A percentile compares a stretch with the other conserved stretches of the same genome.
Evolutionary conservation across 2,113 vertebrate species (phyloP).

Genomic region (Odontesthes bonariensis): DNA sequence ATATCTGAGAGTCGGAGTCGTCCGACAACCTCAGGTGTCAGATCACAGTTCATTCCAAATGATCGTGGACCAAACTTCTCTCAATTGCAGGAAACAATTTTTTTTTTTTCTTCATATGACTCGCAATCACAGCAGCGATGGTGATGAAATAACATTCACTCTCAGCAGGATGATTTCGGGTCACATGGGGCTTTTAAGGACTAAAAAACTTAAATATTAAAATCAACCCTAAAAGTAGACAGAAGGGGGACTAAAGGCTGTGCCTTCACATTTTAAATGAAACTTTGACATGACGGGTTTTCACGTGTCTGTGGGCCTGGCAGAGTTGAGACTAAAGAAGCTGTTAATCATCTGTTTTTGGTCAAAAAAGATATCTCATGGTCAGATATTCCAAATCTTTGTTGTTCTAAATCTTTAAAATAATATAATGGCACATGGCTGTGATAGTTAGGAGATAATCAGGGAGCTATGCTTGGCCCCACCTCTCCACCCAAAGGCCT

Average conservation of each 20-base stretch:
- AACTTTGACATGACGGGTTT: background rate
- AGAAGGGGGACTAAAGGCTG: constrained; percentile 22
- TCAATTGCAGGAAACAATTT: background rate
- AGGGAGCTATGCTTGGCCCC: background rate
- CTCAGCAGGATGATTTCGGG: background rate
- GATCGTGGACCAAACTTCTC: background rate
- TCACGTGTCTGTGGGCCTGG: constrained; percentile 15
- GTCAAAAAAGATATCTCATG: too few relatives aligned
- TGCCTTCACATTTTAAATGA: constrained; percentile 7
- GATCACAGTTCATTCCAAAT: constrained; percentile 44
- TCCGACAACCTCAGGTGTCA: constrained; percentile 72
- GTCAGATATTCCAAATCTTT: background rate
- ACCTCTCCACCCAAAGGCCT: background rate
- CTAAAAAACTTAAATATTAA: constrained; percentile 44
- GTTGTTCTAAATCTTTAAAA: constrained; percentile 4
- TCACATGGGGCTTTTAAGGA: background rate
- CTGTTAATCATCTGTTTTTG: too few relatives aligned
- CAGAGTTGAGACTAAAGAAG: constrained; percentile 1
- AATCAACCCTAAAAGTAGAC: constrained; percentile 11
- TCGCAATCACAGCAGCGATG: background rate
- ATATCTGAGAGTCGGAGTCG: constrained; percentile 70
- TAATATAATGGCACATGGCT: background rate
- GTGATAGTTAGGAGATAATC: background rate
- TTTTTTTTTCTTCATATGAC: background rate
- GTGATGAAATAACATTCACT: background rate